Conservation (phyloP, 2,113 vertebrate genomes). For the Entomyzon cyanotis region DNA sequence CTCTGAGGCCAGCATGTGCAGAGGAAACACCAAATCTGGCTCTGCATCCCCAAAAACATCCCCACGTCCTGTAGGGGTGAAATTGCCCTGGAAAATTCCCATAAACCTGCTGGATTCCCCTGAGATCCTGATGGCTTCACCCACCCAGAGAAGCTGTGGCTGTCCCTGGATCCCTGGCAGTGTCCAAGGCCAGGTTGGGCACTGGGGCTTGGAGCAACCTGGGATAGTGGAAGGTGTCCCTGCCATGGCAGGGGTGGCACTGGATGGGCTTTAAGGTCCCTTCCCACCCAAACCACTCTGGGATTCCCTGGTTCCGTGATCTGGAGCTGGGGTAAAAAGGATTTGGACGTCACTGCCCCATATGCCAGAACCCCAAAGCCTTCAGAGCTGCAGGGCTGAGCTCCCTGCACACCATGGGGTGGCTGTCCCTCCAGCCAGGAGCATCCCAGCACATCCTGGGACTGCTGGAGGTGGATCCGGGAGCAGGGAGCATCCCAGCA, state of each 20-base stretch:
- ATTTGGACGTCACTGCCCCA: not conserved
- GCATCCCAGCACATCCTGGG: not conserved
- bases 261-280: fast-evolving
- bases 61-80: fast-evolving
- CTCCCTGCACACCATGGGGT: not conserved
- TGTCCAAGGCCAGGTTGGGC: not conserved
- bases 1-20: not conserved
- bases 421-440: not conserved
- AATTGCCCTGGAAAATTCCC: not conserved
- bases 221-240: not conserved
- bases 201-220: not conserved
- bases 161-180: not conserved
- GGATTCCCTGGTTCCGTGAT: not conserved
- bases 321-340: not conserved
- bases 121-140: not conserved
- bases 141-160: not conserved
- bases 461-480: too few species aligned
- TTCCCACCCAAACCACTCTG: not conserved
- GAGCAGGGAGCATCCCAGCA: not conserved
- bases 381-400: not conserved
- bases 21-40: not conserved
- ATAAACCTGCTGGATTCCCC: not conserved
- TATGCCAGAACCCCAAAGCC: not conserved
- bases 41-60: not conserved
- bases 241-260: not conserved